Conservation (phyloP, 2,797 vertebrate species). For the Octomys mimax region DNA sequence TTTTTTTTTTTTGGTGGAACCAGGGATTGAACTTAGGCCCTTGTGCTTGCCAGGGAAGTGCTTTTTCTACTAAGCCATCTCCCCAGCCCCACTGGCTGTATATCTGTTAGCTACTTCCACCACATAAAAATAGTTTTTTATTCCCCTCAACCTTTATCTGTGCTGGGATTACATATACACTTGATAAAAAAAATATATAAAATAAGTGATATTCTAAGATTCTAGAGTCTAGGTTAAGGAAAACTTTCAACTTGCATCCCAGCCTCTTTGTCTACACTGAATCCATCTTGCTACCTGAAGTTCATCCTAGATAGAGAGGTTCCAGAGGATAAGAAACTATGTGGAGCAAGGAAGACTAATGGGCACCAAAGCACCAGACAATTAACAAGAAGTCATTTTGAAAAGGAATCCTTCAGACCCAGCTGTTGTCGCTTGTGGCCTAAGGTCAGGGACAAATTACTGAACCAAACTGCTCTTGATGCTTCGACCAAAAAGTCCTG, state of each 20-base stretch:
- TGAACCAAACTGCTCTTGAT: background rate
- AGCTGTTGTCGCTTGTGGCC: background rate
- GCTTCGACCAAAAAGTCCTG: background rate
- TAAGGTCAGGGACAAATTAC: background rate
- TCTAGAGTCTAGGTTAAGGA: background rate
- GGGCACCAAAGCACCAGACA: background rate
- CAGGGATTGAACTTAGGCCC: too few relatives aligned
- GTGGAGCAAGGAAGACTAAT: background rate
- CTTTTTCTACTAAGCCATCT: too few relatives aligned
- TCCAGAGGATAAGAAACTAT: background rate
- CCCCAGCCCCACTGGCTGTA: background rate
- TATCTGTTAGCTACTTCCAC: background rate
- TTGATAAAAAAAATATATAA: background rate
- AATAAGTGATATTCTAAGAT: slow-evolving; percentile 21
- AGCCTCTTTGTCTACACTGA: background rate
- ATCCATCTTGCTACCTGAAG: background rate
- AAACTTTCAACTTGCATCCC: slow-evolving; percentile 30
- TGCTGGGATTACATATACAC: background rate
- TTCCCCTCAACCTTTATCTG: background rate
- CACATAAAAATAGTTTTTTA: background rate
- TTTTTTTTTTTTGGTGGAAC: too few relatives aligned
- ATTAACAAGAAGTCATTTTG: slow-evolving; percentile 15
- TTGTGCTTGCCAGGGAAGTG: too few relatives aligned
- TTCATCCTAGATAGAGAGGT: background rate
- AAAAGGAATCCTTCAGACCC: background rate